These are phyloP conservation scores for Nesidiocoris tenuis DNA, from an alignment of 2,888 invertebrate genomes.

Conservation along the genomic window DNA sequence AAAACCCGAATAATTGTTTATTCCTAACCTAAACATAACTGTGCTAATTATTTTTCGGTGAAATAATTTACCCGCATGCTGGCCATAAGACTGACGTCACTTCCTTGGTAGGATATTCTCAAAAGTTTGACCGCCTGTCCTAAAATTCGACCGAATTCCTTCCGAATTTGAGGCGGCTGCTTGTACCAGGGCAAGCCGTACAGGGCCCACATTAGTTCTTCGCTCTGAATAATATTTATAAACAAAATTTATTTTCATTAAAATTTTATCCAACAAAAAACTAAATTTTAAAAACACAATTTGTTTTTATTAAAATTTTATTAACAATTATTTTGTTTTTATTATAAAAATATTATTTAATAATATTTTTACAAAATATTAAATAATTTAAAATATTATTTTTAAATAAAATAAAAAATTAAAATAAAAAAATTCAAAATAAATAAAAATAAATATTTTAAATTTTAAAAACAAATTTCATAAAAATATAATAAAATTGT, in stretches of 20 bases:
- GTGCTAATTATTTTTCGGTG: too few species aligned
- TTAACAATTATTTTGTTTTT: neutral
- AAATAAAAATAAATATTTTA: too few species aligned
- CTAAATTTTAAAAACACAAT: neutral
- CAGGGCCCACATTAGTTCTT: neutral
- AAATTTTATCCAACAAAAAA: too few species aligned
- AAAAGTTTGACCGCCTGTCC: constrained; percentile 7
- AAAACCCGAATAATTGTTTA: too few species aligned
- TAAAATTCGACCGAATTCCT: constrained; percentile 5
- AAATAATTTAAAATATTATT: neutral
- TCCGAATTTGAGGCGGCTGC: constrained; percentile 8
- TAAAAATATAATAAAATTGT: too few species aligned
- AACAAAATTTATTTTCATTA: neutral
- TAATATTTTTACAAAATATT: neutral
- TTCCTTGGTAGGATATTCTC: constrained; percentile 8
- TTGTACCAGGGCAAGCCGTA: constrained; percentile 18
- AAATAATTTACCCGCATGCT: constrained; percentile 4
- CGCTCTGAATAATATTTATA: constrained; percentile 6
- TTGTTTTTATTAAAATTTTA: neutral
- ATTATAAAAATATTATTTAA: neutral
- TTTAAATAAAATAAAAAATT: too few species aligned
- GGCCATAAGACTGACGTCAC: neutral
- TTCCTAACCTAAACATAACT: too few species aligned
- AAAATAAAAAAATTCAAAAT: too few species aligned
- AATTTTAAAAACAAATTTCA: too few species aligned